Evolutionary conservation across 2,113 vertebrate genomes (phyloP), one percentile per base, ranked within the genome.

Genomic region (Leptosomus discolor): DNA sequence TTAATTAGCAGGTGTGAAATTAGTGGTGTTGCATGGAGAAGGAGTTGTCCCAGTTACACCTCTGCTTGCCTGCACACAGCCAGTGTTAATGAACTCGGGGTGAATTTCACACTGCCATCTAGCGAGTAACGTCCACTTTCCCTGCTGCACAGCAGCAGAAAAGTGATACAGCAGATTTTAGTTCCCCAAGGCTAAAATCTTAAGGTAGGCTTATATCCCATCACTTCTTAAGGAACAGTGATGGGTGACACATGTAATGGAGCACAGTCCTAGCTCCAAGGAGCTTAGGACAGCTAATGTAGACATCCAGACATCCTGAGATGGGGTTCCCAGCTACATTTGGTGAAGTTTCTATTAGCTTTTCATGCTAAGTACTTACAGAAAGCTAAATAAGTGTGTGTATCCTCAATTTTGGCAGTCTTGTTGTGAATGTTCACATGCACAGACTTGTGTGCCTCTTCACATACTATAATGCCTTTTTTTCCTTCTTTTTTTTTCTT

Each of bases 41-140:
- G 37, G 23, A 24, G 34, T 11, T 26, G 45, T 26, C 34, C 43
- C 12, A 34, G 22, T 68, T 51, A 34, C 1, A 30, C 6, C 13
- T 4, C 23, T 24, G 39, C n/a, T 68, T 15, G 46, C 12, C 48
- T 4, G 39, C 24, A 0, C 17, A 2, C 9, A 11, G 5, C 30
- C 0, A 0, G 12, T 0, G 0, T 16, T 16, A 3, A 15, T 43
- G 26, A 23, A 5, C 27, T 11, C 7, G 3, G 61, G 12, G 10
- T 34, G 54, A 8, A 26, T 63, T 70, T 83, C 58, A 74, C 37
- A 67, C 45, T 77, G 93, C 74, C 88, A 92, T 63, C 94, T 96
- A 95, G 85, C 3, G 90, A 76, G 23, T 34, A 1, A 20, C 1
- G 4, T 11, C 32, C 26, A 4, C 81, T 50, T 15, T 50, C 21